These are phyloP conservation scores for Nebria ingens DNA, from an alignment of 1,140 invertebrate species.

Conservation along the genomic window DNA sequence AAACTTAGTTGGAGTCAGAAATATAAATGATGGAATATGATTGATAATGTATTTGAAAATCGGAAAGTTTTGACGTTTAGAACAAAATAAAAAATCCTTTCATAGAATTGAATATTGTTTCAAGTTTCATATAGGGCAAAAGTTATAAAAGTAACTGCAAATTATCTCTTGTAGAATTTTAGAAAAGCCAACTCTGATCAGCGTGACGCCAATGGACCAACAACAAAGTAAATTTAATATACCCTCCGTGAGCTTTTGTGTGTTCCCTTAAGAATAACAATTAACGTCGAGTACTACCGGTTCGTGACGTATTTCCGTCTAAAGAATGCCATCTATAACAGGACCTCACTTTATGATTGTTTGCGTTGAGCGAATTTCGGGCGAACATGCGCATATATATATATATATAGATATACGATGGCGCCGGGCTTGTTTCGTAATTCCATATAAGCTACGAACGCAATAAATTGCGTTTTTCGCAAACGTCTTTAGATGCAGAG, in stretches of 20 bases:
- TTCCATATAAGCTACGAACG: background rate
- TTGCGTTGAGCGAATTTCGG: background rate
- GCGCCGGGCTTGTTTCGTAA: background rate
- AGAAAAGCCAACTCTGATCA: too few relatives aligned
- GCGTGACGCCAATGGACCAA: background rate
- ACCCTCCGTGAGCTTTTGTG: background rate
- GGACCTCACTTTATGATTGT: background rate
- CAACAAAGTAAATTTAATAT: constrained; percentile 5
- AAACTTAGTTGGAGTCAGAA: too few relatives aligned
- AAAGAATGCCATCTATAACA: background rate
- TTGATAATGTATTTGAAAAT: too few relatives aligned
- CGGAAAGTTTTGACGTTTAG: too few relatives aligned
- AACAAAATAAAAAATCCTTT: too few relatives aligned
- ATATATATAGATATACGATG: too few relatives aligned
- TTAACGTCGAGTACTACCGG: background rate
- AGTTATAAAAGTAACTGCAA: too few relatives aligned
- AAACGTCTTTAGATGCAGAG: background rate
- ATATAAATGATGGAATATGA: too few relatives aligned
- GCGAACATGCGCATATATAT: background rate
- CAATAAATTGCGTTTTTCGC: background rate
- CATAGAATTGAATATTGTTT: too few relatives aligned
- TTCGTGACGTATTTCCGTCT: constrained; percentile 2
- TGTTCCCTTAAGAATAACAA: constrained; percentile 2
- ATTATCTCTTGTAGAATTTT: too few relatives aligned
- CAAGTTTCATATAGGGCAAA: too few relatives aligned